Evolutionary conservation across 2,797 vertebrate genomes (phyloP), one percentile per base, ranked within the genome.

Genomic region (Labroides dimidiatus): DNA sequence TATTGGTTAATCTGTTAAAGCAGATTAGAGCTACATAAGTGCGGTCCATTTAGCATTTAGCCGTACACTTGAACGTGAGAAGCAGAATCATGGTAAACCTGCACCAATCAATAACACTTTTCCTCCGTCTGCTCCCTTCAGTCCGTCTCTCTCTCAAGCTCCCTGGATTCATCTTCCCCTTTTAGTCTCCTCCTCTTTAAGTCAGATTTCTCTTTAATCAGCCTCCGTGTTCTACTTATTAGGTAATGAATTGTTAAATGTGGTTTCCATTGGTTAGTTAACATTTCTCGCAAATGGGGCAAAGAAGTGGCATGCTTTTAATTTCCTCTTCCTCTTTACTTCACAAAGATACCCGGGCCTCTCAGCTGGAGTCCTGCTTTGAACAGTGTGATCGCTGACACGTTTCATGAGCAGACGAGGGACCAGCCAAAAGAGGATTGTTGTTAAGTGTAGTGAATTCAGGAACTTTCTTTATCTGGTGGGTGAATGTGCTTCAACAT

Each of bases 31-130:
- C 50, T 33, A n/a, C 17, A n/a, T 14, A 30, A 52, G 27, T 12
- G 50, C 27, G 3, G 16, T 52, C 27, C 27, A 52, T 52, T 52
- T 33, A 17, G 10, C 4, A n/a, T 52, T 33, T 33, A 27, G 11
- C 12, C 23, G 49, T 8, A 49, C 4, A 33, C 6, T 17, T 36
- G 21, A 36, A 21, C 49, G 4, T 66, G 49, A 82, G 62, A 67
- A 52, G 53, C 70, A 75, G 52, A 77, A 77, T 77, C 54, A 12
- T 37, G 27, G 43, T 61, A 42, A 77, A 77, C 39, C 49, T 49
- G 37, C 36, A 30, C 24, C 48, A 76, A 78, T 87, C 80, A 69
- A 74, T 83, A 70, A 69, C 51, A 75, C 58, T 63, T 84, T 85
- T 80, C 78, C 67, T 63, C 43, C 39, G 43, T 51, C 45, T 45